These are phyloP conservation scores for Sciurus vulgaris DNA, from an alignment of 2,797 vertebrate species.

Conservation along the genomic window DNA sequence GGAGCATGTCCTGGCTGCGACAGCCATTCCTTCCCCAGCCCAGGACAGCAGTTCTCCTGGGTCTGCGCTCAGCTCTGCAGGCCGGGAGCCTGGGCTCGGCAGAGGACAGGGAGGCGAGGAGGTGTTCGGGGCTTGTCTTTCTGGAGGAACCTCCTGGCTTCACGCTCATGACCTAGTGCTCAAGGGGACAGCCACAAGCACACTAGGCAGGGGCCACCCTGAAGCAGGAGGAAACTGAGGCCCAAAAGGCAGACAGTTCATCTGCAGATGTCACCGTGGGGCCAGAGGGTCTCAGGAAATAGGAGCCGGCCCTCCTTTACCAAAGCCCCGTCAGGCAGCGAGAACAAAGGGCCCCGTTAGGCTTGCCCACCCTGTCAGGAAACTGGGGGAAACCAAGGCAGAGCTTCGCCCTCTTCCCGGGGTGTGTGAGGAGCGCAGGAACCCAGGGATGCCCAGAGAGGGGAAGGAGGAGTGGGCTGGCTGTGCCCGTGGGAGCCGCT, in stretches of 20 bases:
- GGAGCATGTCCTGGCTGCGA: neutral
- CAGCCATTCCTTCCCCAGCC: too few relatives aligned
- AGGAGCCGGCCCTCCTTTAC: neutral
- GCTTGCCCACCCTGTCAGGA: neutral
- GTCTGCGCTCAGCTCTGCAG: neutral
- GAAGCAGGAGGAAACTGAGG: slow-evolving; percentile 38
- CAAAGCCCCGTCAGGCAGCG: neutral
- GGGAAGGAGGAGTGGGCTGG: accelerated
- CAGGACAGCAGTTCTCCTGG: neutral
- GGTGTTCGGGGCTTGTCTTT: neutral
- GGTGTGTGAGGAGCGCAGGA: neutral
- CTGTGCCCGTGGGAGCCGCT: neutral
- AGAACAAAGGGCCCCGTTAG: neutral
- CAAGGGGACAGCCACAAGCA: neutral
- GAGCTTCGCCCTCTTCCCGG: neutral
- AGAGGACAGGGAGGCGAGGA: neutral
- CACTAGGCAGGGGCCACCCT: neutral
- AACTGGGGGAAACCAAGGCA: neutral
- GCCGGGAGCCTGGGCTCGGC: neutral
- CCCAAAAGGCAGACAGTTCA: neutral
- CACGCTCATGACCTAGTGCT: slow-evolving; percentile 20
- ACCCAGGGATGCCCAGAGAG: neutral
- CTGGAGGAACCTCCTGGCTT: neutral
- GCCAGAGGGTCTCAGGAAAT: neutral
- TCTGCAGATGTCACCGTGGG: neutral